Evolutionary conservation across 2,113 vertebrate species (phyloP), one percentile per base, ranked within the genome.

Genomic region (Octodon degus): DNA sequence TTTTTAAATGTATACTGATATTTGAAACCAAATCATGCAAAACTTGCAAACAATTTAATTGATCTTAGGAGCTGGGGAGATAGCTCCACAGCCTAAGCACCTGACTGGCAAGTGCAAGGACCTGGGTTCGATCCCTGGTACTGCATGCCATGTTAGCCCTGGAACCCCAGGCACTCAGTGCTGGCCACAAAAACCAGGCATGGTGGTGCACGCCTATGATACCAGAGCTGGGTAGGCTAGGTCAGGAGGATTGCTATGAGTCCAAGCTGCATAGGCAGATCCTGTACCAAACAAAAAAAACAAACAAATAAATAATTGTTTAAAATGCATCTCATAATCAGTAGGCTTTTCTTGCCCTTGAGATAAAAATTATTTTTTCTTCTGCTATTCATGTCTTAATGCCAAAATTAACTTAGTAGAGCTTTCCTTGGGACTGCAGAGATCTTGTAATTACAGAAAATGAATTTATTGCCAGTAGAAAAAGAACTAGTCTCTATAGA

Each of bases 361-460:
- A 53, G 58, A 13, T 68, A 58, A 62, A 77, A 13, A 24, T 74
- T 92, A 10, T 43, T 90, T 25, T 37, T n/a, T 43, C 43, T 60
- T 84, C 50, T 90, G 2, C 30, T 67, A 6, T 80, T 82, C 25
- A 10, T 89, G 7, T 82, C 12, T 84, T 17, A 74, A 1, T 70
- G 34, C 53, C 43, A 90, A 90, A 95, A 94, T 60, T 43, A 82
- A 47, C 47, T 34, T 11, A 94, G 34, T 20, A 85, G 58, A 67
- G 6, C 13, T 89, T 79, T 76, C 19, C 22, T 90, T 76, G 4
- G 14, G 50, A 4, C 30, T 62, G 40, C 70, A 79, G 55, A 80
- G 17, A 55, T 37, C 13, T 43, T 87, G 8, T 43, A 70, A 86
- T 4, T 90, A 24, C 1, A 82, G 65, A 13, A 47, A 2, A 60